Percentiles rank a stretch among this genome's conserved stretches.
These are phyloP conservation scores for Apodemia zela DNA, from an alignment of 2,888 invertebrate genomes.

Conservation along the genomic window DNA sequence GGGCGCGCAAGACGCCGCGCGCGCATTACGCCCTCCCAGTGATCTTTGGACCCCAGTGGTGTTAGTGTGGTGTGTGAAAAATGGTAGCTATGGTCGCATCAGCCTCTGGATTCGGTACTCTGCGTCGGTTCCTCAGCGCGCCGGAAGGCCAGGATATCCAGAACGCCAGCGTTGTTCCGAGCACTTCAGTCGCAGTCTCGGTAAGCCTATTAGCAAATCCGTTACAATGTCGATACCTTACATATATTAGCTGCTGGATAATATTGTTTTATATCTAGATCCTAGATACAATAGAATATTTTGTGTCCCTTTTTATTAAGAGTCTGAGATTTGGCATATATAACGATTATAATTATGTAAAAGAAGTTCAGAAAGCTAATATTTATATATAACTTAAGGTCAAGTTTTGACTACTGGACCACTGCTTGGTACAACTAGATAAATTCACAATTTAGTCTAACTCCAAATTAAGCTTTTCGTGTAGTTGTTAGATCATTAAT, in stretches of 20 bases:
- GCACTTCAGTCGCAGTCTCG: conserved; percentile 72
- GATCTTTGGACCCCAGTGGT: conserved; percentile 59
- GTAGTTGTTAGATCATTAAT: too few species aligned
- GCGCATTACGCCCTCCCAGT: conserved; percentile 50
- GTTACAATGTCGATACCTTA: conserved; percentile 40
- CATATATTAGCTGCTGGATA: conserved; percentile 28
- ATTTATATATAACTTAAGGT: too few species aligned
- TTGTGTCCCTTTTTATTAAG: too few species aligned
- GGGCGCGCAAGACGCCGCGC: conserved; percentile 62
- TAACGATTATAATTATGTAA: too few species aligned
- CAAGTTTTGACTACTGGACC: too few species aligned
- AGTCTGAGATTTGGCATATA: too few species aligned
- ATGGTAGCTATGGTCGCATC: conserved; percentile 78
- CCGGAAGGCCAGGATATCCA: conserved; percentile 61
- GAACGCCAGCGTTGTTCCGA: conserved; percentile 52
- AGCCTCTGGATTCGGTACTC: conserved; percentile 74
- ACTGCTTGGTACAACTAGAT: too few species aligned
- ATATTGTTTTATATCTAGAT: too few species aligned
- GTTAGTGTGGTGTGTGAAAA: conserved; percentile 50
- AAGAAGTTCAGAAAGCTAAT: too few species aligned
- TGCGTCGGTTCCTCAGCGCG: conserved; percentile 73
- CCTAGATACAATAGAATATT: too few species aligned
- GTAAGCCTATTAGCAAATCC: conserved; percentile 46
- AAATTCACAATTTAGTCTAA: too few species aligned
- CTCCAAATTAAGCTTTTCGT: too few species aligned